These are phyloP conservation scores for Melolontha melolontha DNA, from an alignment of 2,888 invertebrate species.

Conservation along the genomic window DNA sequence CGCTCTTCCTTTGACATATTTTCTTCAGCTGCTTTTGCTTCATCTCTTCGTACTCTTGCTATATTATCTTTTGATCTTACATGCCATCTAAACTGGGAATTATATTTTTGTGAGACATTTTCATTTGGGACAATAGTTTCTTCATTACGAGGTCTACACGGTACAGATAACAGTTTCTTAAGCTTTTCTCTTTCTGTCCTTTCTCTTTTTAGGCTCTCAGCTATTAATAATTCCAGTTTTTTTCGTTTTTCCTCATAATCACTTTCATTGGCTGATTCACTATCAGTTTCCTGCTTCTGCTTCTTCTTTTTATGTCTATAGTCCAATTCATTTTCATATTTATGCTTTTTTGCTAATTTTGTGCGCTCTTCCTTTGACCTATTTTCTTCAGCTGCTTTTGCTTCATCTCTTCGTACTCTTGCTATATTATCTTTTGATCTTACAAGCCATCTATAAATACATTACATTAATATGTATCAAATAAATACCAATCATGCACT, in stretches of 20 bases:
- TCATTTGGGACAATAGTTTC: slow-evolving; percentile 46
- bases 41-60: slow-evolving; percentile 93
- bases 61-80: slow-evolving; percentile 98
- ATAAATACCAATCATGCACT: slow-evolving; percentile 42
- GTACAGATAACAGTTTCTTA: slow-evolving; percentile 77
- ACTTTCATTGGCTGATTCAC: slow-evolving; percentile 51
- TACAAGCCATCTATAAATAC: slow-evolving; percentile 91
- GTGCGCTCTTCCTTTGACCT: slow-evolving; percentile 77
- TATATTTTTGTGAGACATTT: slow-evolving; percentile 80
- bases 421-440: slow-evolving; percentile 98
- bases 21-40: slow-evolving; percentile 94
- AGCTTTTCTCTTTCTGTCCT: slow-evolving; percentile 79
- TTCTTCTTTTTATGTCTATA: slow-evolving; percentile 48
- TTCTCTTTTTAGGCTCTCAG: slow-evolving; percentile 85
- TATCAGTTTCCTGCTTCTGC: slow-evolving; percentile 41
- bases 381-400: slow-evolving; percentile 93
- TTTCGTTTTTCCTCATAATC: slow-evolving; percentile 58
- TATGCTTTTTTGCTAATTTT: slow-evolving; percentile 74
- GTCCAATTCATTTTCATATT: slow-evolving; percentile 38
- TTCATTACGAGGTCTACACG: slow-evolving; percentile 57
- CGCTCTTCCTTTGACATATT: slow-evolving; percentile 80
- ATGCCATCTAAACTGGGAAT: slow-evolving; percentile 99
- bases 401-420: slow-evolving; percentile 94
- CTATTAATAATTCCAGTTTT: slow-evolving; percentile 77
- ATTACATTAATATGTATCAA: slow-evolving; percentile 16